Conservation (phyloP, 2,797 vertebrate species). For the Bradypodion pumilum region DNA sequence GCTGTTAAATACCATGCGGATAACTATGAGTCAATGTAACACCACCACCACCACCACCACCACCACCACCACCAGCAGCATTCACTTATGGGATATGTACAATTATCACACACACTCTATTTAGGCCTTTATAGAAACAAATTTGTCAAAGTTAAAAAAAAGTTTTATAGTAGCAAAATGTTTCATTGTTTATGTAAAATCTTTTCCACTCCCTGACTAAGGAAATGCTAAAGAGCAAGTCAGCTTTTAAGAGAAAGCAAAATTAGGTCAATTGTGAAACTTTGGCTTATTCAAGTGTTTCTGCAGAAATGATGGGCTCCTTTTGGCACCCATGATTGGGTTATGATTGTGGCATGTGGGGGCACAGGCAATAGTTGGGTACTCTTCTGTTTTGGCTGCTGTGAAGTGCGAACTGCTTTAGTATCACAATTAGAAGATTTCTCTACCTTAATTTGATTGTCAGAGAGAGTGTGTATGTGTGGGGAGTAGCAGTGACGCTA, state of each 20-base stretch:
- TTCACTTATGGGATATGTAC: not conserved
- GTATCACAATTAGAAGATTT: constrained; percentile 32
- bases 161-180: not conserved
- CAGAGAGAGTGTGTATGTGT: constrained; percentile 6
- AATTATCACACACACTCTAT: not conserved
- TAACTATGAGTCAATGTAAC: not conserved
- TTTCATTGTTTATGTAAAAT: not conserved
- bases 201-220: not conserved
- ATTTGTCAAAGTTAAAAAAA: not conserved
- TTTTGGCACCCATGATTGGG: constrained; percentile 8
- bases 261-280: constrained; percentile 27
- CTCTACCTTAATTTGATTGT: constrained; percentile 52
- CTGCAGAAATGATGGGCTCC: constrained; percentile 7
- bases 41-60: too few relatives aligned
- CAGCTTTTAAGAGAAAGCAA: constrained; percentile 24
- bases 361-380: constrained; percentile 24
- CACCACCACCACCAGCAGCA: too few relatives aligned
- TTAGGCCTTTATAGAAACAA: not conserved
- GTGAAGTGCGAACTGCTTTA: constrained; percentile 48
- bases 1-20: not conserved
- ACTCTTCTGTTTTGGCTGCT: constrained; percentile 37
- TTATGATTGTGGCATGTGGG: not conserved
- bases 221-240: not conserved
- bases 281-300: constrained; percentile 25
- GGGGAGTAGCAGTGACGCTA: constrained; percentile 29